Evolutionary conservation across 1,140 invertebrate species (phyloP).

Genomic region (Pachypeltis micranthus): DNA sequence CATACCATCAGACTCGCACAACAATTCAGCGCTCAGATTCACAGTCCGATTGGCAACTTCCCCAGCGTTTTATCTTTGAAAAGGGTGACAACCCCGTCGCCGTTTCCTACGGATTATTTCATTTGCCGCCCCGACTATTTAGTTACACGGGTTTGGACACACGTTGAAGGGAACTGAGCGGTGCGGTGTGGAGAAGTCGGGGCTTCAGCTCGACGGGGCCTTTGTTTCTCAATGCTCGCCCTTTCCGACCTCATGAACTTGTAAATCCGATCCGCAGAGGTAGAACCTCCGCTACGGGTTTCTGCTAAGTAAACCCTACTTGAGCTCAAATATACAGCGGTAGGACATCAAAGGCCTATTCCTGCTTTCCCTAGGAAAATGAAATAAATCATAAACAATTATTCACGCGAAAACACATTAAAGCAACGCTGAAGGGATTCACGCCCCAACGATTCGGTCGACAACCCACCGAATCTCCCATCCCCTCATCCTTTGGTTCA

Average conservation of each 20-base stretch:
- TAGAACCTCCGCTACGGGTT: not conserved
- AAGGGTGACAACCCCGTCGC: not conserved
- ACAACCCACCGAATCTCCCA: no score
- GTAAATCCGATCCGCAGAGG: conserved; percentile 6
- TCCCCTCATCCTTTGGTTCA: no score
- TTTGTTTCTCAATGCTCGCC: not conserved
- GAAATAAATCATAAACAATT: conserved; percentile 12
- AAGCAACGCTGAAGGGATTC: no score
- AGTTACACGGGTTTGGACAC: conserved; percentile 4
- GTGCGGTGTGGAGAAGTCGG: not conserved
- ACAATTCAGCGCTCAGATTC: not conserved
- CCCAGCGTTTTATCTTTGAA: conserved; percentile 3
- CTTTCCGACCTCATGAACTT: conserved; percentile 9
- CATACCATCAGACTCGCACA: no score
- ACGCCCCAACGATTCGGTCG: no score
- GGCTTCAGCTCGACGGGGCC: no score
- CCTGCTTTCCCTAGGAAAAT: not conserved
- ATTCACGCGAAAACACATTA: conserved; percentile 5
- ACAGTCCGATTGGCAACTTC: conserved; percentile 7
- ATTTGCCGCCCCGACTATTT: not conserved
- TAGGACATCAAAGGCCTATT: conserved; percentile 1
- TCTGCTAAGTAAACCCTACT: conserved; percentile 12
- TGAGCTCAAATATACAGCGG: conserved; percentile 2
- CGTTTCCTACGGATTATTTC: conserved; percentile 7
- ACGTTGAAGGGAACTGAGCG: not conserved